Percentiles rank a stretch among this genome's conserved stretches.
Conservation (phyloP, 2,888 invertebrate species). For the Melanophora roralis region DNA sequence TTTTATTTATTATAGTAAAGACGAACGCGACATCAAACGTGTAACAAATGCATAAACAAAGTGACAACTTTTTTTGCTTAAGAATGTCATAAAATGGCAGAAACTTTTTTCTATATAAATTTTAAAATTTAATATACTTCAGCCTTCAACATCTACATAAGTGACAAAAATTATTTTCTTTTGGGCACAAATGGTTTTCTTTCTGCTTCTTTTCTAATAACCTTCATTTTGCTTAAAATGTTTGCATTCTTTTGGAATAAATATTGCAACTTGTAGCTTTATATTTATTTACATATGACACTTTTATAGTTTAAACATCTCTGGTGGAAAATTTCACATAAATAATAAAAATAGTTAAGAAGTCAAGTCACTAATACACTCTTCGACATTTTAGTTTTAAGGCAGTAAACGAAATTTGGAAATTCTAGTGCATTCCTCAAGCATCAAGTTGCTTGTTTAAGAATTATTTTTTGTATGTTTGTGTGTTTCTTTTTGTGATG, state of each 20-base stretch:
- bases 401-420: constrained; percentile 4
- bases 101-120: not conserved
- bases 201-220: constrained; percentile 2
- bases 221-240: constrained; percentile 24
- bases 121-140: too few relatives aligned
- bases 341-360: constrained; percentile 32
- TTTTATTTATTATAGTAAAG: too few relatives aligned
- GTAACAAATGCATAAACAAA: too few relatives aligned
- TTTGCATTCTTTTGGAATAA: too few relatives aligned
- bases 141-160: too few relatives aligned
- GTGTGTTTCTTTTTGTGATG: too few relatives aligned
- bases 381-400: not conserved
- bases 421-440: not conserved
- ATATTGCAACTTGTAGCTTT: constrained; percentile 35
- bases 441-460: not conserved
- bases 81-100: not conserved
- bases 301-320: constrained; percentile 53
- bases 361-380: not conserved
- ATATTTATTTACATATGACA: constrained; percentile 51
- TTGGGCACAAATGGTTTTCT: too few relatives aligned
- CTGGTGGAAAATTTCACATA: constrained; percentile 52
- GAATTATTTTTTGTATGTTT: not conserved
- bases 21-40: too few relatives aligned
- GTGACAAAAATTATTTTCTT: too few relatives aligned
- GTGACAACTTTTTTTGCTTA: too few relatives aligned